Percentiles rank a stretch among this genome's conserved stretches.
Evolutionary conservation across 2,113 vertebrate genomes (phyloP).

Genomic region (Corynorhinus townsendii): DNA sequence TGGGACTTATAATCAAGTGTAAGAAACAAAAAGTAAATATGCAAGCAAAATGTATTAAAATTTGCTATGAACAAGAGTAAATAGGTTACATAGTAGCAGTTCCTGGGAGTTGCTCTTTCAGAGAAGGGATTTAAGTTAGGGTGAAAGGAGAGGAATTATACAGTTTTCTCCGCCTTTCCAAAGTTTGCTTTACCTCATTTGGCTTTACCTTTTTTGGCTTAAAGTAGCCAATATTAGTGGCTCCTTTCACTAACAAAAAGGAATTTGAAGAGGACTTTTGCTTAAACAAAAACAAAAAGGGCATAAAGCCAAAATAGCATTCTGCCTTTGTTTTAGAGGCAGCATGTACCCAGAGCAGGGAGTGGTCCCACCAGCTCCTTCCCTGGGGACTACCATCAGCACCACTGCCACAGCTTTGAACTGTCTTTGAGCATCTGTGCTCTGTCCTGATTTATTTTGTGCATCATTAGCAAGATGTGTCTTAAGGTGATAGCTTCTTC

Average conservation of each 20-base stretch:
- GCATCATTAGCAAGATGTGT: neutral
- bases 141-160: neutral
- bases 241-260: neutral
- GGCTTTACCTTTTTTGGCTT: too few relatives aligned
- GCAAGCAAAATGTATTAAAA: neutral
- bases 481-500: neutral
- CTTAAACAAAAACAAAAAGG: neutral
- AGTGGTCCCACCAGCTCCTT: neutral
- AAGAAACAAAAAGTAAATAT: neutral
- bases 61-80: neutral
- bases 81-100: neutral
- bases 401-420: too few relatives aligned
- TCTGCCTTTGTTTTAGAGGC: neutral
- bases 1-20: neutral
- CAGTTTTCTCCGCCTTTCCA: neutral
- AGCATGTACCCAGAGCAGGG: too few relatives aligned
- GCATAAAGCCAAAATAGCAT: neutral
- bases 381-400: too few relatives aligned
- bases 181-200: neutral
- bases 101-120: neutral
- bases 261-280: neutral
- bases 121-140: neutral
- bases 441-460: neutral
- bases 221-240: too few relatives aligned
- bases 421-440: neutral